phyloP scores from a whole-genome alignment of 2,113 vertebrate genomes.

The Prionailurus viverrinus region DNA sequence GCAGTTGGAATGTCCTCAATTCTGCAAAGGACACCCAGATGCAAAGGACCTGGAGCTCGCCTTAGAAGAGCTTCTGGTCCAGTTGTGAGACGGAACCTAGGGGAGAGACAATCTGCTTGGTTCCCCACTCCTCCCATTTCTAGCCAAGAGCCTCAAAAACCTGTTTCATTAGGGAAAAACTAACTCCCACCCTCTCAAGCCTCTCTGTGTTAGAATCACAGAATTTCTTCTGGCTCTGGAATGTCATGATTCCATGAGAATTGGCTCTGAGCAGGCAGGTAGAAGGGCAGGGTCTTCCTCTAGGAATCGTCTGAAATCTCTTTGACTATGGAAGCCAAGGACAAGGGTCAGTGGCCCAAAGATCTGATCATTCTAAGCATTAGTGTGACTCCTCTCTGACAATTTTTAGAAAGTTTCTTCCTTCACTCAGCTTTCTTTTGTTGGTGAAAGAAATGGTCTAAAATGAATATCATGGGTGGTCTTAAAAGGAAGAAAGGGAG shows the following conservation, averaged over 20 bases:
- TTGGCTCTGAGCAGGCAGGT: not conserved
- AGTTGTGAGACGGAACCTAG: not conserved
- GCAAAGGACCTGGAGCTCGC: not conserved
- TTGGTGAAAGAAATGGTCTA: not conserved
- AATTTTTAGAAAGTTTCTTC: not conserved
- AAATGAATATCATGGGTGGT: not conserved
- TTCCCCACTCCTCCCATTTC: not conserved
- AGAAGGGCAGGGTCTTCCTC: not conserved
- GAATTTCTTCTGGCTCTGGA: not conserved
- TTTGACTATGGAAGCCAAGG: not conserved
- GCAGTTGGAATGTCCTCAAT: not conserved
- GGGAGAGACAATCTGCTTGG: accelerated
- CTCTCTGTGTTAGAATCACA: not conserved
- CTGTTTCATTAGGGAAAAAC: not conserved
- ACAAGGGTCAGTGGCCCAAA: not conserved
- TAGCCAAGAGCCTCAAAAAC: not conserved
- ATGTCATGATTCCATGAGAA: not conserved
- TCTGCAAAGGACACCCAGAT: not conserved
- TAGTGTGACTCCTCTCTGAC: not conserved
- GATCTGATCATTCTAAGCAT: not conserved
- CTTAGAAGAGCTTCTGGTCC: too few species aligned
- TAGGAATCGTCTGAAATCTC: not conserved
- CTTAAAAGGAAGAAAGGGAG: not conserved
- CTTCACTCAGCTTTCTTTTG: not conserved
- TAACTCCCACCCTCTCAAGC: not conserved